Conservation (phyloP, 2,113 vertebrate genomes). For the Lepidothrix coronata region DNA sequence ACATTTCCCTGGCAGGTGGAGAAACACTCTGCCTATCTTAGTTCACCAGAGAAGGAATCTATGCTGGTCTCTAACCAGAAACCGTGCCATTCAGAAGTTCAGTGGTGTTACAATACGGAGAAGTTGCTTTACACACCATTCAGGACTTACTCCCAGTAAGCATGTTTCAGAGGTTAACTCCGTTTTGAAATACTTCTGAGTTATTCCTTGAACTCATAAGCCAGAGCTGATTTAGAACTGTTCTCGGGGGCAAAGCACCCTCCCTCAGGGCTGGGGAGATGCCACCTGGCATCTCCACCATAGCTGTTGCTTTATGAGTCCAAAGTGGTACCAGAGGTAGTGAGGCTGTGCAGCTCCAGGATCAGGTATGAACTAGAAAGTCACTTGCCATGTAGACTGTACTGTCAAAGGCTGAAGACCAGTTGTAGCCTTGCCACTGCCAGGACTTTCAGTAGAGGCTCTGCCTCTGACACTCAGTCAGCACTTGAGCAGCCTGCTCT, state of each 20-base stretch:
- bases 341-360: background rate
- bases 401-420: background rate
- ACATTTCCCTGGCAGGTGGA: background rate
- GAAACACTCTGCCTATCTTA: background rate
- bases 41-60: background rate
- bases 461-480: background rate
- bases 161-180: background rate
- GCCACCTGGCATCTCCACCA: background rate
- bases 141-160: background rate
- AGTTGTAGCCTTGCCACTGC: background rate
- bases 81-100: background rate
- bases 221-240: background rate
- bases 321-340: background rate
- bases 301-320: background rate
- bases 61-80: background rate
- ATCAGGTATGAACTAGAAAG: background rate
- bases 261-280: background rate
- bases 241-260: background rate
- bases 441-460: background rate
- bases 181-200: background rate
- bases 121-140: background rate
- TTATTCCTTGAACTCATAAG: background rate
- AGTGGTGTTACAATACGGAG: background rate
- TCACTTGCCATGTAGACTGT: background rate
- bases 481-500: rapidly evolving